A percentile compares a stretch with the other conserved stretches of the same genome.
These are phyloP conservation scores for Chionoecetes opilio DNA, from an alignment of 1,140 invertebrate species.

Conservation along the genomic window DNA sequence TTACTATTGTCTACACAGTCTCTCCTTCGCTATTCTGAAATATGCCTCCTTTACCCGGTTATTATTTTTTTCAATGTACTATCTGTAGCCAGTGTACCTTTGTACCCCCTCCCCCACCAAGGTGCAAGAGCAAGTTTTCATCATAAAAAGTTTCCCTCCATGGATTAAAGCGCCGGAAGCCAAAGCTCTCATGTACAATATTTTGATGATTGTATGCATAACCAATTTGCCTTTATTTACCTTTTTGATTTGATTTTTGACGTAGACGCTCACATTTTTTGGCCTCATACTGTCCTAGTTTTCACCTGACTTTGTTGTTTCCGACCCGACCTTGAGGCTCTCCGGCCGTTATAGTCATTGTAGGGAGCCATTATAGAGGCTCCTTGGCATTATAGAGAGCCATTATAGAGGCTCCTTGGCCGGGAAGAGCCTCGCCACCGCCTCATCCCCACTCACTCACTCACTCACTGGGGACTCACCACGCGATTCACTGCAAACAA, in stretches of 20 bases:
- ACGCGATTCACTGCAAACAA: no score
- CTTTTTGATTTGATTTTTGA: conserved; percentile 32
- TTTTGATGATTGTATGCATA: conserved; percentile 76
- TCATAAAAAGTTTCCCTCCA: conserved; percentile 53
- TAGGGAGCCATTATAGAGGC: no score
- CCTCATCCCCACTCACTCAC: background rate
- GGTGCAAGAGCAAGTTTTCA: conserved; percentile 59
- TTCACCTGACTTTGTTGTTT: conserved; percentile 58
- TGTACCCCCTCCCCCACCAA: conserved; percentile 68
- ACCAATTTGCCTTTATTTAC: conserved; percentile 75
- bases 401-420: background rate
- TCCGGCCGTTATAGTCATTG: no score
- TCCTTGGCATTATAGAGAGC: no score
- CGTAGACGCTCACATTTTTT: conserved; percentile 75
- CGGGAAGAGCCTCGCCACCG: background rate
- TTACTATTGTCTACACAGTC: conserved; percentile 46
- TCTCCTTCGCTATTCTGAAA: conserved; percentile 62
- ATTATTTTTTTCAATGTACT: conserved; percentile 60
- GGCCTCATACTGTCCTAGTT: conserved; percentile 74
- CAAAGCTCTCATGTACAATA: conserved; percentile 72
- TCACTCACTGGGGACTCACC: no score
- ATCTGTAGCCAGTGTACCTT: conserved; percentile 74
- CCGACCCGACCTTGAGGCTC: conserved; percentile 28
- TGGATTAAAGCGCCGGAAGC: conserved; percentile 59
- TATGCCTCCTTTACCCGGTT: conserved; percentile 65